A percentile compares a stretch with the other conserved stretches of the same genome.
These are phyloP conservation scores for Aegithalos caudatus DNA, from an alignment of 2,113 vertebrate genomes.

Conservation along the genomic window DNA sequence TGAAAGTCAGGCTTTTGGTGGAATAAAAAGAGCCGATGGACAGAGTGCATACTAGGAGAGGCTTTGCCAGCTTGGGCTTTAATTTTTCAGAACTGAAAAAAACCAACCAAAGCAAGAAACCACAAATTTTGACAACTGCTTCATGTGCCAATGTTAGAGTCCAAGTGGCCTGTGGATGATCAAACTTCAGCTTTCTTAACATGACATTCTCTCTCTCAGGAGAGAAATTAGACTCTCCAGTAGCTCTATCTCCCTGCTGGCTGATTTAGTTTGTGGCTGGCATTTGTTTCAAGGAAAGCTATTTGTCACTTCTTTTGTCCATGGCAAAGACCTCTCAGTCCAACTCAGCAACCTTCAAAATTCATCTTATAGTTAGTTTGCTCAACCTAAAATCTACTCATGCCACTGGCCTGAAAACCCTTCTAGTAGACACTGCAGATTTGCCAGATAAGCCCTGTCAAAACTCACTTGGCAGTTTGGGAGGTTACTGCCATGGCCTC, in stretches of 20 bases:
- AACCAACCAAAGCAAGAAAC: background rate
- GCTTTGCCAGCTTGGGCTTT: background rate
- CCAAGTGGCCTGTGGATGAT: background rate
- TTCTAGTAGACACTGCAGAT: background rate
- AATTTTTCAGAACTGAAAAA: background rate
- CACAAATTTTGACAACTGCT: background rate
- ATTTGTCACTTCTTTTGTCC: constrained; percentile 1
- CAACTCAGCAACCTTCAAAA: constrained; percentile 19
- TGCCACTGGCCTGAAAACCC: background rate
- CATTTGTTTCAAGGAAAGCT: background rate
- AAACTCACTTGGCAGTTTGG: background rate
- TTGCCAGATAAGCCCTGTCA: background rate
- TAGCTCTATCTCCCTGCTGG: background rate
- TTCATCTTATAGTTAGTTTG: background rate
- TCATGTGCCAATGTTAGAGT: background rate
- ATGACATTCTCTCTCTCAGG: background rate
- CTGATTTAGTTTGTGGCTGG: constrained; percentile 21
- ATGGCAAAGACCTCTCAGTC: background rate
- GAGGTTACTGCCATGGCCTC: background rate
- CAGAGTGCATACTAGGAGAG: background rate
- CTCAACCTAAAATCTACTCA: background rate
- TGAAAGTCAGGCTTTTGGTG: background rate
- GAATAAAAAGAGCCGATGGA: background rate
- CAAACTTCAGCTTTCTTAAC: background rate
- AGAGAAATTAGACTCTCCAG: background rate